A percentile compares a stretch with the other conserved stretches of the same genome.
These are phyloP conservation scores for Dicaeum eximium DNA, from an alignment of 2,113 vertebrate genomes.

Conservation along the genomic window DNA sequence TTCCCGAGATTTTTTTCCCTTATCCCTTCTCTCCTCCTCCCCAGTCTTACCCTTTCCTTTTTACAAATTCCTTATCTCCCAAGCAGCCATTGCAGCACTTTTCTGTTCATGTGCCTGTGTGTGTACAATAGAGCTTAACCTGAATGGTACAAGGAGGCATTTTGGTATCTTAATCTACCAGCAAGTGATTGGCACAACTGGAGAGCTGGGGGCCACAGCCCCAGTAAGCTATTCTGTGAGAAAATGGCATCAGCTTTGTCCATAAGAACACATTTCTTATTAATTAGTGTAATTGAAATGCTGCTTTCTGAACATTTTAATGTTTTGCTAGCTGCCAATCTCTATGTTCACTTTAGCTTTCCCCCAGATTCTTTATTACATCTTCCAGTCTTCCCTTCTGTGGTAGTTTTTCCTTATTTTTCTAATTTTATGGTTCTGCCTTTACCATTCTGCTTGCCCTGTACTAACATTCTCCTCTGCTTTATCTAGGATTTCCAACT, in stretches of 20 bases:
- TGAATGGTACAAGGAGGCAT: neutral
- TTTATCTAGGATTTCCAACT: neutral
- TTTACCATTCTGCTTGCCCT: neutral
- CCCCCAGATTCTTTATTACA: neutral
- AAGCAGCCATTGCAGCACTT: neutral
- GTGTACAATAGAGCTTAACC: neutral
- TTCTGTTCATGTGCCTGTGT: neutral
- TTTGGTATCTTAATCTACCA: neutral
- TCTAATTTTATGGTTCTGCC: neutral
- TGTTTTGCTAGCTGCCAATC: neutral
- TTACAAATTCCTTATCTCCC: neutral
- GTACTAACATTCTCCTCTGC: neutral
- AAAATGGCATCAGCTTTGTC: neutral
- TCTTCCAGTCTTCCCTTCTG: neutral
- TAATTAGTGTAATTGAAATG: neutral
- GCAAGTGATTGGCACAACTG: neutral
- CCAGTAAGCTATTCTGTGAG: neutral
- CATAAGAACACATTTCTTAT: neutral
- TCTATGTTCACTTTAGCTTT: neutral
- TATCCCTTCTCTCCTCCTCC: neutral
- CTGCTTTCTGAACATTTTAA: neutral
- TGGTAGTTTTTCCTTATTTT: neutral
- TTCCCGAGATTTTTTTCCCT: neutral
- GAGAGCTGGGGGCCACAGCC: neutral
- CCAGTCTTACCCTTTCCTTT: neutral